A percentile compares a stretch with the other conserved stretches of the same genome.
These are phyloP conservation scores for Mantis religiosa DNA, from an alignment of 2,888 invertebrate genomes.

Conservation along the genomic window DNA sequence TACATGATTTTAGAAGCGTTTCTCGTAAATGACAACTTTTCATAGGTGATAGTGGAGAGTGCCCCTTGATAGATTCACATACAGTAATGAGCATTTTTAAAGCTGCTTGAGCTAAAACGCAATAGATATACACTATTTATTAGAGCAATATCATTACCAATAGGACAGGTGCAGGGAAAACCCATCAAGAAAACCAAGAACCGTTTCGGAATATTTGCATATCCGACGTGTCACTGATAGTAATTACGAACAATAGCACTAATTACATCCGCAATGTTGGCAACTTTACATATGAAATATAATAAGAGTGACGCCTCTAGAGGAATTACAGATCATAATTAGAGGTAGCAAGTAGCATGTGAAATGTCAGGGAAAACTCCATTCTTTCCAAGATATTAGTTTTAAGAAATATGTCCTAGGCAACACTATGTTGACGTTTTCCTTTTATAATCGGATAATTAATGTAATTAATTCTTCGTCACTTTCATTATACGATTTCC, in stretches of 20 bases:
- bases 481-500: neutral
- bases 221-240: neutral
- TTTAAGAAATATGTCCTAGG: neutral
- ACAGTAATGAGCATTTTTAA: too few relatives aligned
- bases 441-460: neutral
- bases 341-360: neutral
- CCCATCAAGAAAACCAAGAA: neutral
- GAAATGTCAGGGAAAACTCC: neutral
- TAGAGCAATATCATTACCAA: neutral
- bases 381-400: neutral
- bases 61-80: too few relatives aligned
- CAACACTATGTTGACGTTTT: neutral
- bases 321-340: neutral
- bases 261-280: neutral
- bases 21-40: too few relatives aligned
- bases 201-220: neutral
- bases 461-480: neutral
- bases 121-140: neutral
- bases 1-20: too few relatives aligned
- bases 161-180: neutral
- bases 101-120: too few relatives aligned
- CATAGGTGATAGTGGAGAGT: too few relatives aligned
- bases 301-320: neutral
- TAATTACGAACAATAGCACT: neutral
- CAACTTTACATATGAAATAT: neutral